These are phyloP conservation scores for Lymantria dispar DNA, from an alignment of 2,888 invertebrate genomes.

Conservation along the genomic window DNA sequence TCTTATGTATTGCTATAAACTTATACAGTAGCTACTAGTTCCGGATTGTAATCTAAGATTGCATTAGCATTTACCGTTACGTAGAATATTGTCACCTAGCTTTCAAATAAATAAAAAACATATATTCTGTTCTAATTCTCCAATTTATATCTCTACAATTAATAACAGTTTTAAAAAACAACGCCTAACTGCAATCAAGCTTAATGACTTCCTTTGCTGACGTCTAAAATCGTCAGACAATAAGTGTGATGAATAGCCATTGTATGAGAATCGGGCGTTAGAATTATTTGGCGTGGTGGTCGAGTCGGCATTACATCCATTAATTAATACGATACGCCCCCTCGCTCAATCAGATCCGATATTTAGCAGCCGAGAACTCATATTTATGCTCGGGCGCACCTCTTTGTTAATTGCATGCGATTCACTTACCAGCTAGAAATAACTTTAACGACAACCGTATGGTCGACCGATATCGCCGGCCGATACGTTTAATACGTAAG, in stretches of 20 bases:
- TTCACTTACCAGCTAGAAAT: constrained; percentile 64
- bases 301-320: constrained; percentile 70
- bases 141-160: constrained; percentile 54
- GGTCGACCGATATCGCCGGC: too few species aligned
- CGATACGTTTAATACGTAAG: too few species aligned
- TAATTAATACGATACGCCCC: constrained; percentile 76
- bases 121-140: constrained; percentile 45
- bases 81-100: too few species aligned
- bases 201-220: constrained; percentile 77
- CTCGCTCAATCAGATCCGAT: constrained; percentile 68
- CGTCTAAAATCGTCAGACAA: constrained; percentile 75
- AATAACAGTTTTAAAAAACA: constrained; percentile 50
- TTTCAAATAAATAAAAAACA: neutral
- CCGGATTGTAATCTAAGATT: too few species aligned
- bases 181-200: constrained; percentile 53
- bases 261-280: constrained; percentile 69
- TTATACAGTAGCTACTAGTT: too few species aligned
- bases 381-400: constrained; percentile 69
- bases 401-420: constrained; percentile 69
- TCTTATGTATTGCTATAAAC: too few species aligned
- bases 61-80: too few species aligned
- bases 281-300: constrained; percentile 63
- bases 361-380: constrained; percentile 63
- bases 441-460: constrained; percentile 53
- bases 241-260: constrained; percentile 75